Evolutionary conservation across 2,113 vertebrate species (phyloP).

Genomic region (Acinonyx jubatus): DNA sequence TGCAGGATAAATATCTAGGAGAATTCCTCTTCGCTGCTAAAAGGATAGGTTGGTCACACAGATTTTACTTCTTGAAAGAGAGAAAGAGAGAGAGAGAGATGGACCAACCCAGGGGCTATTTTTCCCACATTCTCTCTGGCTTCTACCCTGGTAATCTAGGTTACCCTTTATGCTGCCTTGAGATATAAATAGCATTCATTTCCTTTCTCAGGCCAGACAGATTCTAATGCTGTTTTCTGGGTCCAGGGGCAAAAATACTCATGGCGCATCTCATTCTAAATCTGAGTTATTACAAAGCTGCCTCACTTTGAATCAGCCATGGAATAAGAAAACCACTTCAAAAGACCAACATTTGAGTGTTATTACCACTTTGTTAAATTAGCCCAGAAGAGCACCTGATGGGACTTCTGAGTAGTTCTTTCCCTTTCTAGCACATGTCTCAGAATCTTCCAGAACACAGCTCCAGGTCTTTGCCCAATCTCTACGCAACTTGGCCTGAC

Average conservation of each 20-base stretch:
- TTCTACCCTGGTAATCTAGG: constrained; percentile 48
- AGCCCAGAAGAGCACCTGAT: neutral
- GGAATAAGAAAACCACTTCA: constrained; percentile 44
- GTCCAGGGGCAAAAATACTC: constrained; percentile 54
- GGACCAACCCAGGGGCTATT: constrained; percentile 49
- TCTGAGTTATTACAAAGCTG: constrained; percentile 57
- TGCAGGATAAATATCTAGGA: constrained; percentile 50
- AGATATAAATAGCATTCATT: constrained; percentile 72
- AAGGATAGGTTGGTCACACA: neutral
- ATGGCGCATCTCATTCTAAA: constrained; percentile 52
- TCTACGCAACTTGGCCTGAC: neutral
- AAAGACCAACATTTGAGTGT: constrained; percentile 33
- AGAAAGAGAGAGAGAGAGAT: no score
- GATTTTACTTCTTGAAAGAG: constrained; percentile 38
- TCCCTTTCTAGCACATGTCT: neutral
- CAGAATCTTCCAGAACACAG: constrained; percentile 45
- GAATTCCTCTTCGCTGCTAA: constrained; percentile 36
- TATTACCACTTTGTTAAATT: neutral
- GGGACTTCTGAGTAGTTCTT: constrained; percentile 26
- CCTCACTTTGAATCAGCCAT: constrained; percentile 40
- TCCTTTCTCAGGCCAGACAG: constrained; percentile 71
- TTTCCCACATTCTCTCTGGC: constrained; percentile 61
- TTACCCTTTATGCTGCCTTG: constrained; percentile 64
- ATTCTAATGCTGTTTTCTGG: constrained; percentile 63
- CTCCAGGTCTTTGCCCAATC: neutral